These are phyloP conservation scores for Clusia tigrina DNA, from an alignment of 2,888 invertebrate species.

Conservation along the genomic window DNA sequence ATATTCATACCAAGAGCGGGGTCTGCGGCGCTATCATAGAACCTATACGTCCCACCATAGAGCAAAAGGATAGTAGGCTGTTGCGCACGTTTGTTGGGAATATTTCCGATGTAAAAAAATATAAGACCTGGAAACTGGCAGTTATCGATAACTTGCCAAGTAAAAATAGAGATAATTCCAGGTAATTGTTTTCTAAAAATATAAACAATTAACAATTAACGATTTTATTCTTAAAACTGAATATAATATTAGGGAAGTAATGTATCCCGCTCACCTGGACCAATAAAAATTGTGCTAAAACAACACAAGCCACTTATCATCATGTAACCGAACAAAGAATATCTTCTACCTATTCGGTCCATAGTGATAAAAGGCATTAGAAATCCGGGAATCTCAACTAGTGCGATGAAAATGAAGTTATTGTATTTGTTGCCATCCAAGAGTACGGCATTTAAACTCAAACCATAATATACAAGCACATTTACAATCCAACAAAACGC, in stretches of 20 bases:
- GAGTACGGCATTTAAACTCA: constrained; percentile 79
- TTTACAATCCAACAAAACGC: constrained; percentile 84
- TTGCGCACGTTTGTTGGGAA: constrained; percentile 75
- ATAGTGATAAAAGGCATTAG: constrained; percentile 71
- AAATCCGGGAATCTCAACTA: constrained; percentile 78
- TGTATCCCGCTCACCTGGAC: constrained; percentile 35
- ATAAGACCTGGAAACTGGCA: constrained; percentile 73
- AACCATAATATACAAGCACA: constrained; percentile 81
- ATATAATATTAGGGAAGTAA: not conserved
- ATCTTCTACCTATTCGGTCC: constrained; percentile 72
- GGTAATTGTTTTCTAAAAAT: no score
- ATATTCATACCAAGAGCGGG: constrained; percentile 67
- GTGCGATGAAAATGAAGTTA: constrained; percentile 71
- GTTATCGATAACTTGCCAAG: constrained; percentile 73
- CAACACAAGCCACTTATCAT: constrained; percentile 68
- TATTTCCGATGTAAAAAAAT: constrained; percentile 75
- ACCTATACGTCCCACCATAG: constrained; percentile 75
- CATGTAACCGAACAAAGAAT: constrained; percentile 71
- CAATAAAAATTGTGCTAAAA: constrained; percentile 54
- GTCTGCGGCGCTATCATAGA: constrained; percentile 77
- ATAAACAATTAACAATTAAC: not conserved
- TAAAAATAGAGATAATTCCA: constrained; percentile 65
- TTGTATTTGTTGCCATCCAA: constrained; percentile 78
- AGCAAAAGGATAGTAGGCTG: constrained; percentile 74
- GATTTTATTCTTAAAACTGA: not conserved